A percentile compares a stretch with the other conserved stretches of the same genome.
Evolutionary conservation across 2,888 invertebrate species (phyloP).

Genomic region (Lithophane socia): DNA sequence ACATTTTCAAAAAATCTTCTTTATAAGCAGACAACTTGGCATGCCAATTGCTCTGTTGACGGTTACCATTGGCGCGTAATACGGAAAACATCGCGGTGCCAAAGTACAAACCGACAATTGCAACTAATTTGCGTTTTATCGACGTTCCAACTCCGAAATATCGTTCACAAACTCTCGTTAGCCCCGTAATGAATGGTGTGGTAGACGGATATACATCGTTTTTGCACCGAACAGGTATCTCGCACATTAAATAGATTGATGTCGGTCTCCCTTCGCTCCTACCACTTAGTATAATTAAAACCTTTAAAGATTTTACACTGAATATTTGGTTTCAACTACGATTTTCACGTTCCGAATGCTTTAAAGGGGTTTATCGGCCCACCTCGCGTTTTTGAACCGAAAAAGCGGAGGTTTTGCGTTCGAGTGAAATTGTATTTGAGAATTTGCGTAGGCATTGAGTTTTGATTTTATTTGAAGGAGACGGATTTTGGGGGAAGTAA

Average conservation of each 20-base stretch:
- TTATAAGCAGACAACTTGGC: constrained; percentile 66
- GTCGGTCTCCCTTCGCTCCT: constrained; percentile 70
- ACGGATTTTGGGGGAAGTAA: constrained; percentile 23
- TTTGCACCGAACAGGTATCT: constrained; percentile 59
- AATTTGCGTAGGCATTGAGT: constrained; percentile 38
- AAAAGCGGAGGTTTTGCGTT: constrained; percentile 49
- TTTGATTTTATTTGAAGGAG: constrained; percentile 44
- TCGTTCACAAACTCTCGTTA: constrained; percentile 66
- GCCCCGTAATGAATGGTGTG: constrained; percentile 76
- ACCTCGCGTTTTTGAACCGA: constrained; percentile 50
- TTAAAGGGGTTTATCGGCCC: constrained; percentile 70
- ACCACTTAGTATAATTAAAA: constrained; percentile 88
- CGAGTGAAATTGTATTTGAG: constrained; percentile 40
- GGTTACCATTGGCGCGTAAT: constrained; percentile 61
- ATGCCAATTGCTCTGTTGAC: constrained; percentile 64
- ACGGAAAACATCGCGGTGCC: constrained; percentile 64
- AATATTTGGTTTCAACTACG: constrained; percentile 75
- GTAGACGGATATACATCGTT: constrained; percentile 70
- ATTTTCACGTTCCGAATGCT: constrained; percentile 72
- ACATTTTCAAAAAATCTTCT: constrained; percentile 18
- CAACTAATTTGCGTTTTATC: constrained; percentile 71
- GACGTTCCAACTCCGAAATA: constrained; percentile 65
- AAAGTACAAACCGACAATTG: constrained; percentile 73
- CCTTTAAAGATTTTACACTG: constrained; percentile 83
- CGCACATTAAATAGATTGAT: constrained; percentile 85